A percentile compares a stretch with the other conserved stretches of the same genome.
Conservation (phyloP, 2,797 vertebrate species). For the Astyanax mexicanus region DNA sequence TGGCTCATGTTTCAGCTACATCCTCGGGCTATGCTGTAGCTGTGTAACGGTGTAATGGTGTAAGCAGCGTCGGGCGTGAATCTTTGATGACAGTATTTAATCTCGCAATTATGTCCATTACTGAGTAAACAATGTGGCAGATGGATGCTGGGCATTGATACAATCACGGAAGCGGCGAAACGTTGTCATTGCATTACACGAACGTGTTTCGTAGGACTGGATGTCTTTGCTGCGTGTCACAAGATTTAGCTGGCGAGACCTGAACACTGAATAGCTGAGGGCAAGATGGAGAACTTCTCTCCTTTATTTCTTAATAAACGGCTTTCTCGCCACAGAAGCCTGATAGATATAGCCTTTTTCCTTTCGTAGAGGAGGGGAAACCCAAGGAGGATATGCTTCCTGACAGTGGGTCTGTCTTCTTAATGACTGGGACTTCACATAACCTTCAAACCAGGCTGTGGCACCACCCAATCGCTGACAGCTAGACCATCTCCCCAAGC, state of each 20-base stretch:
- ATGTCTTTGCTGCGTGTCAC: conserved; percentile 8
- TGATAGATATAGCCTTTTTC: conserved; percentile 54
- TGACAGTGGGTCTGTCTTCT: conserved; percentile 65
- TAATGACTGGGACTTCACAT: conserved; percentile 65
- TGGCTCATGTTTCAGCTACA: neutral
- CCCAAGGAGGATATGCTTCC: conserved; percentile 56
- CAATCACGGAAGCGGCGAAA: neutral
- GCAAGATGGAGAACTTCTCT: conserved; percentile 50
- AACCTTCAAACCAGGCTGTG: conserved; percentile 62
- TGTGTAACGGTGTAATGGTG: too few species aligned
- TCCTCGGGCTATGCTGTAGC: neutral
- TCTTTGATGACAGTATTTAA: neutral
- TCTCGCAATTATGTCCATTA: neutral
- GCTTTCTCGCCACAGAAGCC: conserved; percentile 47
- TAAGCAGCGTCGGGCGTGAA: neutral
- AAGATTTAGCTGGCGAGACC: conserved; percentile 20
- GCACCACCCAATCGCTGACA: conserved; percentile 65
- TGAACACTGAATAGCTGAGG: conserved; percentile 41
- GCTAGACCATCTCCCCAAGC: conserved; percentile 64
- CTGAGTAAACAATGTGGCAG: conserved; percentile 8
- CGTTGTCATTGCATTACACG: neutral
- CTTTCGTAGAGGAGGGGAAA: conserved; percentile 40
- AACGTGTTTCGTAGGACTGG: neutral
- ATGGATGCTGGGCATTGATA: neutral
- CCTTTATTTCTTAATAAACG: conserved; percentile 62